Evolutionary conservation across 1,140 invertebrate genomes (phyloP).

Genomic region (Drosophila tropicalis): DNA sequence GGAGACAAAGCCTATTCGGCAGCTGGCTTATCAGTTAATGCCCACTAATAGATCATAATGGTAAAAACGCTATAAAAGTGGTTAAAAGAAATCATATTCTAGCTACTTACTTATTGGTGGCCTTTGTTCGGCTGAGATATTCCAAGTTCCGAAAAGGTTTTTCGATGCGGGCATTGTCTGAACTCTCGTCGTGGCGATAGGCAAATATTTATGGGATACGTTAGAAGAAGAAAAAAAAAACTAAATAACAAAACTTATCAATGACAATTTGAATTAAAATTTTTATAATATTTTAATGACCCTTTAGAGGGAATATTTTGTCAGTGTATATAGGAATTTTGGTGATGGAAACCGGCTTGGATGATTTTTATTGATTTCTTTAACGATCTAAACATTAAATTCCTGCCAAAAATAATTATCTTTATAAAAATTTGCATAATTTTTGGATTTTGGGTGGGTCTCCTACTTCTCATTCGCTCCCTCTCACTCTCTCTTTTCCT

Average conservation of each 20-base stretch:
- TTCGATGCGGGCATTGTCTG: conserved; percentile 37
- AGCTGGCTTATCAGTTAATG: conserved; percentile 72
- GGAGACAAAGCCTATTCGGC: conserved; percentile 21
- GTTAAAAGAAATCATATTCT: conserved; percentile 45
- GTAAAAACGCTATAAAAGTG: conserved; percentile 59
- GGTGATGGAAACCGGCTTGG: conserved; percentile 41
- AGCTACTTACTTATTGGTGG: conserved; percentile 53
- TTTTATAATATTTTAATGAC: conserved; percentile 67
- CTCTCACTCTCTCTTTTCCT: not conserved
- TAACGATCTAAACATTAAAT: conserved; percentile 56
- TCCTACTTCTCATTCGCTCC: not conserved
- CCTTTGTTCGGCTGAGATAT: conserved; percentile 51
- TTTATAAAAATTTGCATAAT: conserved; percentile 60
- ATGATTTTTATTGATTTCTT: conserved; percentile 60
- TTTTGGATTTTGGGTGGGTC: conserved; percentile 29
- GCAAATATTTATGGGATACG: conserved; percentile 57
- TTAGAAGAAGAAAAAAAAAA: too few species aligned
- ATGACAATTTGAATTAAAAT: conserved; percentile 66
- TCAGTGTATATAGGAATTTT: conserved; percentile 20
- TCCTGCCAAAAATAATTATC: conserved; percentile 57
- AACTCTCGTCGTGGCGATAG: conserved; percentile 41
- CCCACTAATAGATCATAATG: conserved; percentile 75
- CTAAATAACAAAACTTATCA: too few species aligned
- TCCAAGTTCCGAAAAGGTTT: conserved; percentile 24
- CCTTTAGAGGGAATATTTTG: conserved; percentile 38